These are phyloP conservation scores for Hybos culiciformis DNA, from an alignment of 2,888 invertebrate species.

Conservation along the genomic window DNA sequence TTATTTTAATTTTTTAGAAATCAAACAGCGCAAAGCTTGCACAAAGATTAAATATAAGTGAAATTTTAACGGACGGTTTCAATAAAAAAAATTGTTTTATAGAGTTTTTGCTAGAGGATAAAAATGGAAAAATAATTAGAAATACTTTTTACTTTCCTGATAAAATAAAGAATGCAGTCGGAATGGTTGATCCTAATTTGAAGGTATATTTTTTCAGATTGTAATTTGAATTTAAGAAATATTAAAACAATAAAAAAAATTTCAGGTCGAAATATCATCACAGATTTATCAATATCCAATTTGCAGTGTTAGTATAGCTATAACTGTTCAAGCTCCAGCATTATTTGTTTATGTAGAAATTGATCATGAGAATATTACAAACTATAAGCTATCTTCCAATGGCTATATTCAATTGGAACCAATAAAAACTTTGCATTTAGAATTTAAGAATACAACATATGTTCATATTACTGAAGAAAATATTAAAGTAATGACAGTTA, in stretches of 20 bases:
- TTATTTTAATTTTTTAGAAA: too few species aligned
- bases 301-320: conserved; percentile 24
- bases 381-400: conserved; percentile 29
- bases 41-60: conserved; percentile 23
- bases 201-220: conserved; percentile 35
- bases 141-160: conserved; percentile 54
- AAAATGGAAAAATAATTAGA: conserved; percentile 37
- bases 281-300: conserved; percentile 18
- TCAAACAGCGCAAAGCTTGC: conserved; percentile 30
- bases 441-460: conserved; percentile 21
- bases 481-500: conserved; percentile 29
- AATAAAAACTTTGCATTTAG: conserved; percentile 25
- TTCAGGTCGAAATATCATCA: conserved; percentile 25
- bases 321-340: conserved; percentile 27
- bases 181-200: conserved; percentile 41
- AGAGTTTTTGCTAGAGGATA: conserved; percentile 40
- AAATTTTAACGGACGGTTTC: conserved; percentile 20
- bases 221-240: background rate
- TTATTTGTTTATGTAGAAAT: conserved; percentile 32
- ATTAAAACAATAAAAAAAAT: too few species aligned
- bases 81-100: conserved; percentile 23
- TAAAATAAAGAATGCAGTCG: conserved; percentile 41
- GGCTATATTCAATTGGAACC: conserved; percentile 31
- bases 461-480: conserved; percentile 20
- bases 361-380: conserved; percentile 18